phyloP scores from a whole-genome alignment of 2,113 vertebrate genomes.

The Antechinus flavipes region DNA sequence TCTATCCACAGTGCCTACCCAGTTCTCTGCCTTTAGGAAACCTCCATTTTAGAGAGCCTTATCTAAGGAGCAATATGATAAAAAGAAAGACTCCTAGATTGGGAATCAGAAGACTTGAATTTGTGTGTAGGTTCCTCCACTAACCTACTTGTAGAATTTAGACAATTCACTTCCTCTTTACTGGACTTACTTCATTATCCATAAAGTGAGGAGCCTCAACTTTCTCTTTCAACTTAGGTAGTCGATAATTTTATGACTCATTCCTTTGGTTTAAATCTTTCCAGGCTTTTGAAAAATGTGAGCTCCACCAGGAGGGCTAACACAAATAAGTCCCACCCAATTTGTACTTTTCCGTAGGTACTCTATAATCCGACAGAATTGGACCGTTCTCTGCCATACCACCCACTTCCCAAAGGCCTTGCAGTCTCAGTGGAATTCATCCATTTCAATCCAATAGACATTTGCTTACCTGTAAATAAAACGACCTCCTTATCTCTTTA shows the following conservation, averaged over 20 bases:
- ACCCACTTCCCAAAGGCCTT: neutral
- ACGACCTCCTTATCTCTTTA: neutral
- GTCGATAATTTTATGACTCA: neutral
- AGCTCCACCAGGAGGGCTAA: neutral
- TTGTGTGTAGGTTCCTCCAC: neutral
- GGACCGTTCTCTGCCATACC: neutral
- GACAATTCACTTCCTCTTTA: neutral
- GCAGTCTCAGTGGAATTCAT: neutral
- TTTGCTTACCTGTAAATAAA: neutral
- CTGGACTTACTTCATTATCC: neutral
- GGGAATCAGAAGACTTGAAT: neutral
- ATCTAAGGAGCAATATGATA: neutral
- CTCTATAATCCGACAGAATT: neutral
- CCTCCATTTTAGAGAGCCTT: neutral
- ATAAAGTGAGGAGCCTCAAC: neutral
- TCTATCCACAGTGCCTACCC: neutral
- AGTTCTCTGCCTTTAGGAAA: neutral
- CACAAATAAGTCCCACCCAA: neutral
- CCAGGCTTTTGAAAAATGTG: neutral
- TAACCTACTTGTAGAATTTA: neutral
- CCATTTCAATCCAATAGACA: neutral
- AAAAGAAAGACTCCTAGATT: neutral
- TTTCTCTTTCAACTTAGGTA: neutral
- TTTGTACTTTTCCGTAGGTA: neutral
- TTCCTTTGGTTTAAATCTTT: neutral